Evolutionary conservation across 2,888 invertebrate species (phyloP).

Genomic region (Leucoma salicis): DNA sequence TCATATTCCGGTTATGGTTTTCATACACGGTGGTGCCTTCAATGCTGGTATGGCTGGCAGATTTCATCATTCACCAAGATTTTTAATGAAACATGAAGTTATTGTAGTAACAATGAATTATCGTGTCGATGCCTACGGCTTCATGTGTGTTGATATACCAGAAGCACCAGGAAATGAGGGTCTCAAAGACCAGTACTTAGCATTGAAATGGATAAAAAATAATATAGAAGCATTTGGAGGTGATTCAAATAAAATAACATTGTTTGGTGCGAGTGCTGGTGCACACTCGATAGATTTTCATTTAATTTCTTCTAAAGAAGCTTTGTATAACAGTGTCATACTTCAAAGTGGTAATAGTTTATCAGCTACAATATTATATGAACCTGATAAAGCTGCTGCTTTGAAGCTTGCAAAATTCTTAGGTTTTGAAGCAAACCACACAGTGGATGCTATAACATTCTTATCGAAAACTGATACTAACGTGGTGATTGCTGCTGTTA

Average conservation of each 20-base stretch:
- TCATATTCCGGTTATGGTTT: conserved; percentile 10
- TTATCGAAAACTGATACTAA: background rate
- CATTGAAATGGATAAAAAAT: conserved; percentile 32
- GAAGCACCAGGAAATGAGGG: conserved; percentile 36
- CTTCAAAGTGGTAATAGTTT: conserved; percentile 6
- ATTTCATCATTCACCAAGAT: conserved; percentile 5
- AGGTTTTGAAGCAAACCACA: conserved; percentile 5
- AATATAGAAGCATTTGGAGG: conserved; percentile 39
- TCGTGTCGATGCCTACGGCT: conserved; percentile 33
- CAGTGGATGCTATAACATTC: conserved; percentile 1
- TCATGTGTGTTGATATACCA: conserved; percentile 32
- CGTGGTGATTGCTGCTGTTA: conserved; percentile 2
- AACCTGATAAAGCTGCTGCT: conserved; percentile 5
- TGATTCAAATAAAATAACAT: conserved; percentile 29
- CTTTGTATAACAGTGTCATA: conserved; percentile 30
- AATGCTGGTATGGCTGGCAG: background rate
- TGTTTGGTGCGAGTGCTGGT: conserved; percentile 35
- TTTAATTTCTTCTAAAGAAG: conserved; percentile 22
- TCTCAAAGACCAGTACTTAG: conserved; percentile 33
- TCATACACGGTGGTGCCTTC: conserved; percentile 8
- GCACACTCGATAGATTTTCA: conserved; percentile 32
- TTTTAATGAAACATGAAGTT: conserved; percentile 30
- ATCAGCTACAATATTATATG: background rate
- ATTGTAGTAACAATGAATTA: conserved; percentile 35
- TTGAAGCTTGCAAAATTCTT: conserved; percentile 3